Percentiles rank a stretch among this genome's conserved stretches.
Evolutionary conservation across 1,140 invertebrate genomes (phyloP).

Genomic region (Aphelenchoides avenae): DNA sequence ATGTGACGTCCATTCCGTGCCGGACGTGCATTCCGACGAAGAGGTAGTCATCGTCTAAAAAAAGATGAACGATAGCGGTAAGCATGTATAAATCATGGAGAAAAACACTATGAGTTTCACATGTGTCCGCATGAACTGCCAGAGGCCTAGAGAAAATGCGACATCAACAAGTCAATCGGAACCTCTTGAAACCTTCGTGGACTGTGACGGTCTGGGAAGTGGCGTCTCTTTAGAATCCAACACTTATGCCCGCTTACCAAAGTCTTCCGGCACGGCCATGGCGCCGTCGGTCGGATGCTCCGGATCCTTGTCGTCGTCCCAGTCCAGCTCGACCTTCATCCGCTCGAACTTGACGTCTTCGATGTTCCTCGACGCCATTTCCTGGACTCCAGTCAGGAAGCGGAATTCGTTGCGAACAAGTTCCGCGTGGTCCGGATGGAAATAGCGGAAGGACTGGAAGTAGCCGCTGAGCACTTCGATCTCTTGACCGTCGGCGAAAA

Average conservation of each 20-base stretch:
- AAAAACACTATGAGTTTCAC: conserved; percentile 13
- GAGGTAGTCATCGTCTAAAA: background rate
- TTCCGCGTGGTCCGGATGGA: conserved; percentile 9
- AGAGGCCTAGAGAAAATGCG: background rate
- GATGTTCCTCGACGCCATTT: conserved; percentile 2
- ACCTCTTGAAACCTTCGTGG: background rate
- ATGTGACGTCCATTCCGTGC: conserved; percentile 35
- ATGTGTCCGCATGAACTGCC: background rate
- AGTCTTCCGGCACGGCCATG: background rate
- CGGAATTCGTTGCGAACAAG: conserved; percentile 14
- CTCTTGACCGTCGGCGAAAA: conserved; percentile 6
- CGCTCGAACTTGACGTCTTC: conserved; percentile 2
- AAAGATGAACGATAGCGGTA: too few relatives aligned
- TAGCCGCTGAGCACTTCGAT: conserved; percentile 32
- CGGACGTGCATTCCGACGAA: conserved; percentile 37
- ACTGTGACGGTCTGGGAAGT: background rate
- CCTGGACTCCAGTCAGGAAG: conserved; percentile 18
- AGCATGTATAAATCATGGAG: conserved; percentile 1
- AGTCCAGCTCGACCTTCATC: background rate
- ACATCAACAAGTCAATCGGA: conserved; percentile 1
- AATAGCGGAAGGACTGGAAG: conserved; percentile 39
- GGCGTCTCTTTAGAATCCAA: conserved; percentile 4
- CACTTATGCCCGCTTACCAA: background rate
- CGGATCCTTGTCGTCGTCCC: background rate
- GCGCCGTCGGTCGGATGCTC: background rate